phyloP scores from a whole-genome alignment of 2,113 vertebrate genomes.

The Poeciliopsis retropinna region DNA sequence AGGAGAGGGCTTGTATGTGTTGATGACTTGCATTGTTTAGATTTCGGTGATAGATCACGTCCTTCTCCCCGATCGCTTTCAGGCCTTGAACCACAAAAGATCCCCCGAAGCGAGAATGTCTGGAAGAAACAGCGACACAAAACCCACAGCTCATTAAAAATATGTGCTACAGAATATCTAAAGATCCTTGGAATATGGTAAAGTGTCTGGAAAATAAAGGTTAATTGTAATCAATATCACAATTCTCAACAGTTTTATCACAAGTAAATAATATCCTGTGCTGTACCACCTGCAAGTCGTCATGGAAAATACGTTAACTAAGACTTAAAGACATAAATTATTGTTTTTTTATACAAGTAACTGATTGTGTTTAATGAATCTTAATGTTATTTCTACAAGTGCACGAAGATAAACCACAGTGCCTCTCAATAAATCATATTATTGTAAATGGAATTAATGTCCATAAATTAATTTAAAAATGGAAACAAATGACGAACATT shows the following conservation, averaged over 20 bases:
- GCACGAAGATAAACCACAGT: not conserved
- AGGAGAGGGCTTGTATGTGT: not conserved
- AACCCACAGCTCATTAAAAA: not conserved
- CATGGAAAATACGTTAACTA: not conserved
- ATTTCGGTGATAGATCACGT: slow-evolving; percentile 91
- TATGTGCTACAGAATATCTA: not conserved
- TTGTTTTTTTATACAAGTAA: not conserved
- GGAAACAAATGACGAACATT: not conserved
- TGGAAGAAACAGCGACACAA: slow-evolving; percentile 50
- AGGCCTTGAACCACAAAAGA: slow-evolving; percentile 91
- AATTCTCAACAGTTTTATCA: not conserved
- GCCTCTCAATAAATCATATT: not conserved
- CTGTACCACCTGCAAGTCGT: not conserved
- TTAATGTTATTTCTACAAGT: not conserved
- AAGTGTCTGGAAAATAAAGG: not conserved
- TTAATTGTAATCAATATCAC: not conserved
- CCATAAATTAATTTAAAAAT: not conserved
- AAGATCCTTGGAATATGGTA: too few species aligned
- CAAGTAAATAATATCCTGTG: not conserved
- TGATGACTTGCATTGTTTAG: slow-evolving; percentile 86
- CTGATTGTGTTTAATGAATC: not conserved
- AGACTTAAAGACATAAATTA: not conserved
- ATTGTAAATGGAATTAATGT: not conserved
- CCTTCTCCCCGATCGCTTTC: slow-evolving; percentile 90
- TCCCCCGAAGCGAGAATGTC: slow-evolving; percentile 94